Evolutionary conservation across 2,113 vertebrate species (phyloP), one percentile per base, ranked within the genome.

Genomic region (Ifrita kowaldi): DNA sequence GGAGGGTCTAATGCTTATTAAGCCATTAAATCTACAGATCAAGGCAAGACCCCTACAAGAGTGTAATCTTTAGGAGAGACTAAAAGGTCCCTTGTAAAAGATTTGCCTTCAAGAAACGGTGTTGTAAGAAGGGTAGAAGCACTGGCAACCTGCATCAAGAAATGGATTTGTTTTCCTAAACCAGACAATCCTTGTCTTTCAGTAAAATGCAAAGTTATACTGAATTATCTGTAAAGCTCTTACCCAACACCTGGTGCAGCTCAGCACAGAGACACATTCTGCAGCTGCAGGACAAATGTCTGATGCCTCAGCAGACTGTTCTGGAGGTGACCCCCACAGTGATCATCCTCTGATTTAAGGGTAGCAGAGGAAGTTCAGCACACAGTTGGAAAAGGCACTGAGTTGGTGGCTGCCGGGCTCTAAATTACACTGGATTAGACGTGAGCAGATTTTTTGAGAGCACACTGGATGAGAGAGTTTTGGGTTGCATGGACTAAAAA

Each of bases 1-100:
- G 73, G 41, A 89, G 62, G 53, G 46, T 75, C 77, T 95, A 89
- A 94, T 91, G 94, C 70, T 95, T 93, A 96, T 94, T 82, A 96
- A 84, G 81, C 69, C 77, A 93, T 91, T 96, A 97, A 93, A 91
- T 64, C 57, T 76, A 89, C 57, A 76, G 74, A 95, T 60, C 77
- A 93, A 94, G 87, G 78, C 87, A 94, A 94, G 94, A 93, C 74
- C 87, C 65, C 57, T 93, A 46, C 56, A 69, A 71, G 64, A 84
- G 20, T 52, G n/a, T 60, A 71, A 82, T 56, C 53, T 84, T 69
- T 41, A 73, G 28, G n/a, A 89, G 41, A 87, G 41, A 89, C 65
- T 57, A 56, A 79, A 92, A 95, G 77, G 87, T 73, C 74, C 11
- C 24, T 94, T 95, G 92, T 71, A 89, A 87, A 93, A 92, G 56